These are phyloP conservation scores for Parnassius mnemosyne DNA, from an alignment of 2,888 invertebrate species.

Conservation along the genomic window DNA sequence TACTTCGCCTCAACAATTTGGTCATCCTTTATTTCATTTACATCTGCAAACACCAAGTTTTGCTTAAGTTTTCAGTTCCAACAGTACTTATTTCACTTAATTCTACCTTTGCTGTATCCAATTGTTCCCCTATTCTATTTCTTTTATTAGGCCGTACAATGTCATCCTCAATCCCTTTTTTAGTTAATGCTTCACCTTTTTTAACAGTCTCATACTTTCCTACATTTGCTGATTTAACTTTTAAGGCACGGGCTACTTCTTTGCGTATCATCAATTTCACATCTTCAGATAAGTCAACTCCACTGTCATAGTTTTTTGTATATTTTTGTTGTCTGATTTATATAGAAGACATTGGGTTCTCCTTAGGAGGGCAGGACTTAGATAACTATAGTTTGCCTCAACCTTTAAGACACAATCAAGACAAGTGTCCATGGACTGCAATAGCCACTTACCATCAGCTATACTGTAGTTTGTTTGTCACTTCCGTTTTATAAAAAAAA, in stretches of 20 bases:
- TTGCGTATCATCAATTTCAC: constrained; percentile 50
- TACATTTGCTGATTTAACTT: constrained; percentile 17
- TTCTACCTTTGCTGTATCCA: constrained; percentile 10
- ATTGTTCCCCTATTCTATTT: background rate
- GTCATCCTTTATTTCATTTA: constrained; percentile 46
- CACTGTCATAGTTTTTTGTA: constrained; percentile 50
- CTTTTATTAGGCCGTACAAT: constrained; percentile 13
- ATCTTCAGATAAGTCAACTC: constrained; percentile 55
- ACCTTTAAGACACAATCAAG: too few relatives aligned
- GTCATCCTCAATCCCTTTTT: constrained; percentile 3
- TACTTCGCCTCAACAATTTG: constrained; percentile 45
- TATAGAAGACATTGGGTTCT: too few relatives aligned
- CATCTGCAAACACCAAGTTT: constrained; percentile 63
- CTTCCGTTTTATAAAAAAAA: too few relatives aligned
- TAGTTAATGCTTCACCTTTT: constrained; percentile 30
- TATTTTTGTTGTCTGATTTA: too few relatives aligned
- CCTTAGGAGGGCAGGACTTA: too few relatives aligned
- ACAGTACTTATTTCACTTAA: constrained; percentile 18
- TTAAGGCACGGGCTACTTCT: constrained; percentile 52
- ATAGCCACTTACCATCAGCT: too few relatives aligned
- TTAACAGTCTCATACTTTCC: constrained; percentile 27
- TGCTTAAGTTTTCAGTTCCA: constrained; percentile 29
- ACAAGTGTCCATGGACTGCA: too few relatives aligned
- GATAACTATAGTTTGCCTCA: too few relatives aligned
- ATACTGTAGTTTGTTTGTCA: too few relatives aligned